Evolutionary conservation across 1,140 invertebrate species (phyloP), one percentile per base, ranked within the genome.

Genomic region (Mamestra configurata): DNA sequence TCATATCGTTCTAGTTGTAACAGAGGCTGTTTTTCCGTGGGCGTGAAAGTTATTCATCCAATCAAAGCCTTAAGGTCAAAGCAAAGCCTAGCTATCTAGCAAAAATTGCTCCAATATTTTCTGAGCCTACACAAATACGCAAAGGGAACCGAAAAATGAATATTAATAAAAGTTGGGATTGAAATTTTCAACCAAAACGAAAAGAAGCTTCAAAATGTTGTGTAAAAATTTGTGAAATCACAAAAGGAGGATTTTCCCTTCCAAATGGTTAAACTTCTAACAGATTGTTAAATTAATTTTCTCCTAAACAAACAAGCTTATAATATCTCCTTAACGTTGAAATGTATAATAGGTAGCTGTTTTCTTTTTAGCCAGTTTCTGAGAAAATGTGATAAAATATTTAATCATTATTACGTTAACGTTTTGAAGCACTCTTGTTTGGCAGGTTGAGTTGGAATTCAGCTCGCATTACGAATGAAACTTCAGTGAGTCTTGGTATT

Each of bases 231-330:
- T 2, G 40, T 22, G 43, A 72, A 78, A 78, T 77, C 66, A 57
- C 55, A 72, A 77, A 76, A 55, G 57, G 13, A 55, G 46, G 18
- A 64, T 77, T 64, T 80, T 77, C 46, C 55, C 43, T 64, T 78
- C 75, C 75, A 55, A 76, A 51, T 49, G 75, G 49, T 24, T 49
- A 66, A 81, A 81, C 68, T 78, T 70, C 61, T 49, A 82, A 57
- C 80, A 75, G 80, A 75, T 82, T 79, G 70, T 75, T 75, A 82
- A 78, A 79, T 82, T 82, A 82, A 79, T 82, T 79, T 82, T 76
- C 51, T 57, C 59, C 49, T 78, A 75, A 82, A 77, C 75, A 81
- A 81, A 82, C 57, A 78, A 46, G 57, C 51, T 64, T 77, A 68
- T 64, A 68, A 68, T 68, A 68, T 49, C 37, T 68, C 11, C 22